Conservation (phyloP, 2,888 invertebrate species). For the Drosophila prostipennis region DNA sequence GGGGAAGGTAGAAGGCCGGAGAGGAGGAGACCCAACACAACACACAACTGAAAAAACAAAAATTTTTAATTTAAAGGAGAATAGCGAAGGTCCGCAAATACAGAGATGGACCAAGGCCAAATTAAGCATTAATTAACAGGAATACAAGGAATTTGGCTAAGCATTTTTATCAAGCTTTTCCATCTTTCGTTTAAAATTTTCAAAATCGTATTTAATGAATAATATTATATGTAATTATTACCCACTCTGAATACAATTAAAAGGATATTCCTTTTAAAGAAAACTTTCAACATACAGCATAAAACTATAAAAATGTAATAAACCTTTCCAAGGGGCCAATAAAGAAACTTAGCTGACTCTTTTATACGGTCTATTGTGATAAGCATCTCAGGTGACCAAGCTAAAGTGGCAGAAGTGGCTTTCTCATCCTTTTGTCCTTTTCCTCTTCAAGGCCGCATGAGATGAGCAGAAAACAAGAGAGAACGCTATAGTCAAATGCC, state of each 20-base stretch:
- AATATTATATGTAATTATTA: too few relatives aligned
- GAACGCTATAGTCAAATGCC: too few relatives aligned
- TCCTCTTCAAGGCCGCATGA: constrained; percentile 57
- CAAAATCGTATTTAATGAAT: background rate
- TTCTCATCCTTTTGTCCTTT: constrained; percentile 7
- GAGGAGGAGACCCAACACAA: constrained; percentile 32
- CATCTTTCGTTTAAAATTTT: too few relatives aligned
- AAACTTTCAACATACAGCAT: too few relatives aligned
- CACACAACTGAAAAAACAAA: constrained; percentile 49
- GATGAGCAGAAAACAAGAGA: too few relatives aligned
- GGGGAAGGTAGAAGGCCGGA: background rate
- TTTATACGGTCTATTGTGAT: background rate
- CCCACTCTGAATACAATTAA: too few relatives aligned
- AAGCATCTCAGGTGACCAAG: constrained; percentile 36
- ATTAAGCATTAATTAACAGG: constrained; percentile 12
- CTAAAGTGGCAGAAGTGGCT: constrained; percentile 15
- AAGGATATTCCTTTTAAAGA: too few relatives aligned
- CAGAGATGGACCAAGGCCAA: constrained; percentile 38
- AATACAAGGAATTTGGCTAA: background rate
- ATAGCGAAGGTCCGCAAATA: constrained; percentile 34
- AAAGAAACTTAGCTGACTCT: background rate
- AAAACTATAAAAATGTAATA: too few relatives aligned
- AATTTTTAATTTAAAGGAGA: constrained; percentile 62
- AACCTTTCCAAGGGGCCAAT: background rate
- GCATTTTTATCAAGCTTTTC: too few relatives aligned